A percentile compares a stretch with the other conserved stretches of the same genome.
Conservation (phyloP, 2,797 vertebrate species). For the Ctenochaetus hawaiiensis region DNA sequence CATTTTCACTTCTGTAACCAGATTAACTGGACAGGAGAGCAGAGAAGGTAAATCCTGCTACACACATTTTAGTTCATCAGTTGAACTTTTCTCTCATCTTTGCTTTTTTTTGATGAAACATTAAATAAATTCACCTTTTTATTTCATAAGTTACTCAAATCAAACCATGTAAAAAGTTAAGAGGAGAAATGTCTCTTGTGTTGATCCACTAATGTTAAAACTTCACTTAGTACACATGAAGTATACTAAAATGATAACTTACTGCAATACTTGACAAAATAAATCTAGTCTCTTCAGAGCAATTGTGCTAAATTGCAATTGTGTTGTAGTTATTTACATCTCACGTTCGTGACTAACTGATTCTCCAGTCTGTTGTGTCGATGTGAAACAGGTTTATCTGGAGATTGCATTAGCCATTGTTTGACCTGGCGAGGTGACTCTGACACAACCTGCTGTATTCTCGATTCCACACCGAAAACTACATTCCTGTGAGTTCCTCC, state of each 20-base stretch:
- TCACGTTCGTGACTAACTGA: background rate
- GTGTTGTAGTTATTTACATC: too few relatives aligned
- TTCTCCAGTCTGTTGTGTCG: background rate
- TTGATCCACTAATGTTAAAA: background rate
- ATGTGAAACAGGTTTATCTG: conserved; percentile 25
- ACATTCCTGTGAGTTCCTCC: conserved; percentile 15
- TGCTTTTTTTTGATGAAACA: background rate
- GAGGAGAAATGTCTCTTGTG: background rate
- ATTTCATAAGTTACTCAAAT: background rate
- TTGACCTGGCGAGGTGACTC: conserved; percentile 23
- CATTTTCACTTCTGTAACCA: background rate
- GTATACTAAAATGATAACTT: too few relatives aligned
- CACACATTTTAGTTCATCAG: background rate
- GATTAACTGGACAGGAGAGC: background rate
- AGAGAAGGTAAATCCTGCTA: background rate
- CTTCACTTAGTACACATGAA: too few relatives aligned
- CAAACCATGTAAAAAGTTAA: background rate
- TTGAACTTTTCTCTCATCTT: background rate
- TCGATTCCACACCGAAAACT: background rate
- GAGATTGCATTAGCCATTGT: conserved; percentile 31
- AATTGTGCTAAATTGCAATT: too few relatives aligned
- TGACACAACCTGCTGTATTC: conserved; percentile 17
- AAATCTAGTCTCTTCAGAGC: too few relatives aligned
- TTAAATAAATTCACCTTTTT: background rate
- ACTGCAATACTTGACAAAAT: too few relatives aligned